phyloP scores from a whole-genome alignment of 2,888 invertebrate species.

The Phoenoteleia sp. region DNA sequence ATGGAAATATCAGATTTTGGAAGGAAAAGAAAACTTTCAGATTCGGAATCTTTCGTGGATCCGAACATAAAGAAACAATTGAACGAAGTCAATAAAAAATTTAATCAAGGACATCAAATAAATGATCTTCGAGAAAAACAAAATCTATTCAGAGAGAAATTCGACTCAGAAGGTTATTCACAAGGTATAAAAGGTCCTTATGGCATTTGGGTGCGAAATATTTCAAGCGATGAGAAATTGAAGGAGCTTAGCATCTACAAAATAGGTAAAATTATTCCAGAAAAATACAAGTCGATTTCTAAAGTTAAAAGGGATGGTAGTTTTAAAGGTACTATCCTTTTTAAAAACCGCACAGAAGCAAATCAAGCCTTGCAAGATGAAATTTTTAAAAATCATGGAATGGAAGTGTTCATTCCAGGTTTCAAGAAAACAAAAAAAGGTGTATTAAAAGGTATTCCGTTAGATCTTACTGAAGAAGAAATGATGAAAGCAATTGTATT shows the following conservation, averaged over 20 bases:
- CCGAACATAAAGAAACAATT: no score
- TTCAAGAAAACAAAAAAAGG: slow-evolving; percentile 15
- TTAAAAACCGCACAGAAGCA: slow-evolving; percentile 24
- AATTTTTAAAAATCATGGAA: neutral
- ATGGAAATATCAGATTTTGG: no score
- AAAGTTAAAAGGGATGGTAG: slow-evolving; percentile 16
- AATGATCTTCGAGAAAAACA: no score
- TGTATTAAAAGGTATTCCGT: slow-evolving; percentile 14
- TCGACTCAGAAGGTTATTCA: no score
- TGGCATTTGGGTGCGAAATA: neutral
- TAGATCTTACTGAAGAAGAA: neutral
- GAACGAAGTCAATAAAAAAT: no score
- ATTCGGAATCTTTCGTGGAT: no score
- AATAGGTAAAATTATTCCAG: neutral
- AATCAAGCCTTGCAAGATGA: slow-evolving; percentile 20
- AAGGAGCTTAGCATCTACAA: neutral
- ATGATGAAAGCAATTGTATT: neutral
- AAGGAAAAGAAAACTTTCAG: no score
- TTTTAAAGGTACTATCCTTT: slow-evolving; percentile 25
- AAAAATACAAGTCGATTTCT: neutral
- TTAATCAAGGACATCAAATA: no score
- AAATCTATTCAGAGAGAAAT: no score
- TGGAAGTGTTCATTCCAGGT: slow-evolving; percentile 14
- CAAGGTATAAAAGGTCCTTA: neutral
- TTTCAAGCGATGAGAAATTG: neutral